Conservation (phyloP, 2,113 vertebrate genomes). For the Pseudorhombus dupliciocellatus region DNA sequence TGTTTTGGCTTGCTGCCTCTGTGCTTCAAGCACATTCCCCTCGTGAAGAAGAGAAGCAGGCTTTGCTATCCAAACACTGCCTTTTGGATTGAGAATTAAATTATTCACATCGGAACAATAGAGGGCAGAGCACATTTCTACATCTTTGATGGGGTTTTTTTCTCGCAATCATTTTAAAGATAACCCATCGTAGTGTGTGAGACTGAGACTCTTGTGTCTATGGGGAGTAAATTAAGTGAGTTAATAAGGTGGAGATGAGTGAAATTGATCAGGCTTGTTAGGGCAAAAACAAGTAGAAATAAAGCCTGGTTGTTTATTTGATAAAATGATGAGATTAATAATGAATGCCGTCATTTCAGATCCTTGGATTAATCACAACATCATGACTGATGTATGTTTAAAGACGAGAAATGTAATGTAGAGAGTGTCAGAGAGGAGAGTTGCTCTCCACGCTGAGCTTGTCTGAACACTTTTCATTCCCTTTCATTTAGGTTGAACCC, state of each 20-base stretch:
- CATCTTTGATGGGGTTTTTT: background rate
- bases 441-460: constrained; percentile 22
- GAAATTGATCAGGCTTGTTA: constrained; percentile 19
- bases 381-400: too few relatives aligned
- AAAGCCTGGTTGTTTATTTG: background rate
- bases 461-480: constrained; percentile 51
- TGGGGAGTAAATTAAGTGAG: constrained; percentile 16
- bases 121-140: background rate
- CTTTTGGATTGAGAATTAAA: background rate
- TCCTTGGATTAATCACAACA: background rate
- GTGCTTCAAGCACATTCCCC: background rate
- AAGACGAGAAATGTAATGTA: too few relatives aligned
- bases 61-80: constrained; percentile 1
- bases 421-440: background rate
- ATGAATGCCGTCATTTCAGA: constrained; percentile 2
- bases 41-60: background rate
- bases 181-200: constrained; percentile 20
- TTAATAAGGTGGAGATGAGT: constrained; percentile 1
- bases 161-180: background rate
- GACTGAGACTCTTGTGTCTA: constrained; percentile 8
- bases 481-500: constrained; percentile 54
- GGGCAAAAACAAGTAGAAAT: constrained; percentile 12
- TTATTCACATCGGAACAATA: background rate
- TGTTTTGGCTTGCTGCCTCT: constrained; percentile 9
- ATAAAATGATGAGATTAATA: constrained; percentile 14